Percentiles rank a stretch among this genome's conserved stretches.
Evolutionary conservation across 2,888 invertebrate genomes (phyloP).

Genomic region (Lapara coniferarum): DNA sequence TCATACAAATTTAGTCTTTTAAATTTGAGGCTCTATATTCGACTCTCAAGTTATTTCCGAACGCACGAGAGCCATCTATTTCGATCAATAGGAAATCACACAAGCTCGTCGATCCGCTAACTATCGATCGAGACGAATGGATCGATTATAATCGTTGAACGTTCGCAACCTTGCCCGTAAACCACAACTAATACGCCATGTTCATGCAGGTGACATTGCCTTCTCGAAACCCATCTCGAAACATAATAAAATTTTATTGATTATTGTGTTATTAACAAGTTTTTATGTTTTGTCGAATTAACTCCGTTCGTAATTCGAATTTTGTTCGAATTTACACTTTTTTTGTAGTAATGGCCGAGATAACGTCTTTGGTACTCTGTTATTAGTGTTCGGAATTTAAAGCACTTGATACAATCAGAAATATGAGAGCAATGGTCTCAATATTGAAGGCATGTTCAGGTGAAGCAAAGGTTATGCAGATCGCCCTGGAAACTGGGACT

Average conservation of each 20-base stretch:
- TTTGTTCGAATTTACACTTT: slow-evolving; percentile 11
- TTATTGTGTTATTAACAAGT: slow-evolving; percentile 17
- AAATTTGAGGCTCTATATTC: no score
- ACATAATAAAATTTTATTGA: slow-evolving; percentile 16
- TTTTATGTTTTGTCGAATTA: slow-evolving; percentile 15
- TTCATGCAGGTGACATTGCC: neutral
- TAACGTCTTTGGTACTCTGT: neutral
- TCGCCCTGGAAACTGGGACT: no score
- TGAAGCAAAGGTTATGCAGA: no score
- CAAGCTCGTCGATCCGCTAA: no score
- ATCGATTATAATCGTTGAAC: no score
- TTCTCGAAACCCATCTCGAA: neutral
- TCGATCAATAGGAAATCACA: no score
- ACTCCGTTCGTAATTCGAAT: neutral
- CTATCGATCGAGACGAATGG: no score
- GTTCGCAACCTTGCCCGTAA: no score
- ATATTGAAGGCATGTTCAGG: neutral
- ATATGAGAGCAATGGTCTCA: neutral
- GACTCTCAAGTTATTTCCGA: no score
- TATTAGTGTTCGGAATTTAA: neutral
- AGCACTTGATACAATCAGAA: neutral
- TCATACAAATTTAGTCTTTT: no score
- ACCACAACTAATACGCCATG: neutral
- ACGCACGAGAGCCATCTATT: no score
- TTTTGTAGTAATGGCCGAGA: slow-evolving; percentile 9